Evolutionary conservation across 2,888 invertebrate genomes (phyloP).

Genomic region (Ectemnius continuus): DNA sequence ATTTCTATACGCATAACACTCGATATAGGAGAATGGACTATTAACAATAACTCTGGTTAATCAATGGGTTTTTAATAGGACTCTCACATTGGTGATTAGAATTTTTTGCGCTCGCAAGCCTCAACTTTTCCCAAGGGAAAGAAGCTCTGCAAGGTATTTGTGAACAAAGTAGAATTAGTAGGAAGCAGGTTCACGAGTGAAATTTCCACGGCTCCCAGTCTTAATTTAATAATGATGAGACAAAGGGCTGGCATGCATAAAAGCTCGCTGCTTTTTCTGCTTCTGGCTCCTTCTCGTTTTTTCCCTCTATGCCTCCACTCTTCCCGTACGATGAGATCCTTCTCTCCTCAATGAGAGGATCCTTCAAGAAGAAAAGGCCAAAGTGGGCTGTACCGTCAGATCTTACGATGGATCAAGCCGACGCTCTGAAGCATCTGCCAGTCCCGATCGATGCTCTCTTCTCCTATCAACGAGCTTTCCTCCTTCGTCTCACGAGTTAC

Average conservation of each 20-base stretch:
- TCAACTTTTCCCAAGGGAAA: neutral
- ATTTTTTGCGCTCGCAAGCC: no score
- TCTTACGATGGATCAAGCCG: conserved; percentile 26
- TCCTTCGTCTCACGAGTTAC: neutral
- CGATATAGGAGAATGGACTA: neutral
- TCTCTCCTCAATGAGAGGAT: conserved; percentile 1
- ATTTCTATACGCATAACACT: conserved; percentile 5
- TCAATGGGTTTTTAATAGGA: neutral
- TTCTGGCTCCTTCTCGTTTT: neutral
- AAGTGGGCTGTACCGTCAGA: neutral
- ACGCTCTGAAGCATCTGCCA: conserved; percentile 11
- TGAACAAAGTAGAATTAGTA: no score
- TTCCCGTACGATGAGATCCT: conserved; percentile 5
- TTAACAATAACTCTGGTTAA: no score
- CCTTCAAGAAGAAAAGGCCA: conserved; percentile 1
- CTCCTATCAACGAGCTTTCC: conserved; percentile 15
- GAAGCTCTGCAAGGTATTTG: neutral
- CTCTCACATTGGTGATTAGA: neutral
- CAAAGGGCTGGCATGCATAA: neutral
- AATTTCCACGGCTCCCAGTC: no score
- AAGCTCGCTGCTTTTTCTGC: neutral
- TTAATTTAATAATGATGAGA: conserved; percentile 6
- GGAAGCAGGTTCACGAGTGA: no score
- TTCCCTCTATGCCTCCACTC: neutral
- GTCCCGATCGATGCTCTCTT: conserved; percentile 34